phyloP scores from a whole-genome alignment of 2,113 vertebrate species.

The Corvus moneduloides region DNA sequence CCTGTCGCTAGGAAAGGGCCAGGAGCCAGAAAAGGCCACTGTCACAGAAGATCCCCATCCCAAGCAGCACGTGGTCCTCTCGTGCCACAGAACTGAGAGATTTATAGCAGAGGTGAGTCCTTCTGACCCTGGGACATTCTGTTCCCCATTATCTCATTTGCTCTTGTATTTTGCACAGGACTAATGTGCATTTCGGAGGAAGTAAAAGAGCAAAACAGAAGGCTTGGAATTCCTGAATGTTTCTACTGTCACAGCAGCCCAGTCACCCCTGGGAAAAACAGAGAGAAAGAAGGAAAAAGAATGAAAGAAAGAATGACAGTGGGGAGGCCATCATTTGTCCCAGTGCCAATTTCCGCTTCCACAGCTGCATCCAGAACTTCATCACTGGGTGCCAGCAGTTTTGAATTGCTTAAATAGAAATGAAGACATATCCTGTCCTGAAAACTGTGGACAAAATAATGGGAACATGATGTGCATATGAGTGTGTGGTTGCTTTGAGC shows the following conservation, averaged over 20 bases:
- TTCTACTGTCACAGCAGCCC: not conserved
- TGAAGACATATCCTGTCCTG: not conserved
- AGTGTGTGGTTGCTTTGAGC: not conserved
- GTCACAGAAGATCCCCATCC: not conserved
- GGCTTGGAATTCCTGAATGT: not conserved
- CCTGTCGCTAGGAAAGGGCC: not conserved
- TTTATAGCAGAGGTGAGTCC: not conserved
- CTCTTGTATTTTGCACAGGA: not conserved
- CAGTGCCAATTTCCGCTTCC: rapidly evolving
- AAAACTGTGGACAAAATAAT: not conserved
- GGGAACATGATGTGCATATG: not conserved
- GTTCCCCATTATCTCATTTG: not conserved
- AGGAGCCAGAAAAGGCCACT: not conserved
- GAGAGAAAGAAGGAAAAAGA: not conserved
- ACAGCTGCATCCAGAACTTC: not conserved
- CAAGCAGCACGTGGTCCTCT: not conserved
- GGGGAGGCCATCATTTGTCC: not conserved
- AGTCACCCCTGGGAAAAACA: not conserved
- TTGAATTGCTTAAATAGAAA: not conserved
- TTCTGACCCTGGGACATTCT: not conserved
- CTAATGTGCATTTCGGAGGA: not conserved
- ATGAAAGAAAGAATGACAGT: not conserved
- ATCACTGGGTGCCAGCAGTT: not conserved
- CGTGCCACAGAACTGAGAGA: not conserved
- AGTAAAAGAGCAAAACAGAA: not conserved